Percentiles rank a stretch among this genome's conserved stretches.
phyloP scores from a whole-genome alignment of 2,113 vertebrate genomes.

The Tylochromis polylepis region DNA sequence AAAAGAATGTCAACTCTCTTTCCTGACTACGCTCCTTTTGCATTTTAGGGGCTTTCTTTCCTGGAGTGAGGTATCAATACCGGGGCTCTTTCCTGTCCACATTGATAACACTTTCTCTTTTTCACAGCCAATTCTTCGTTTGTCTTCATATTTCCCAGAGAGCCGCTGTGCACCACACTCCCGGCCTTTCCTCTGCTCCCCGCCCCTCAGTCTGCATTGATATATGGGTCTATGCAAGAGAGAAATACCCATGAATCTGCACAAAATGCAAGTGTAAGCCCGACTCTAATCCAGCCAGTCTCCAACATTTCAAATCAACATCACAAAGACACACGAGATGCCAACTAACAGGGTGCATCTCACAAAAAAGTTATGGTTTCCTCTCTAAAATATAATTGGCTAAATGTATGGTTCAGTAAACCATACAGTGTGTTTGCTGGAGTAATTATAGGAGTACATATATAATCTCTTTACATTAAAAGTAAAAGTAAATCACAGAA shows the following conservation, averaged over 20 bases:
- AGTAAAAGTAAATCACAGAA: neutral
- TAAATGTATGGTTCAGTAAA: neutral
- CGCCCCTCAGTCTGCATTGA: constrained; percentile 81
- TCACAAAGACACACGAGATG: neutral
- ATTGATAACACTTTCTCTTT: constrained; percentile 67
- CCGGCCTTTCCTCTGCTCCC: constrained; percentile 75
- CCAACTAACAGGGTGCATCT: neutral
- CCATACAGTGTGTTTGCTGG: neutral
- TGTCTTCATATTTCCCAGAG: constrained; percentile 79
- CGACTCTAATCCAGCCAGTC: constrained; percentile 2
- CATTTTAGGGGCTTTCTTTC: constrained; percentile 62
- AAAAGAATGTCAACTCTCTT: constrained; percentile 51
- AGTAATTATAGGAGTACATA: neutral
- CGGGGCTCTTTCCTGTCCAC: constrained; percentile 69
- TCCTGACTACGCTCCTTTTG: constrained; percentile 54
- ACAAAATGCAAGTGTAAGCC: constrained; percentile 33
- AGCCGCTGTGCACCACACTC: constrained; percentile 70
- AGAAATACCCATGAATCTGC: constrained; percentile 76
- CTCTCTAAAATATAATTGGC: neutral
- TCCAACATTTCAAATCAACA: neutral
- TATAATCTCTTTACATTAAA: neutral
- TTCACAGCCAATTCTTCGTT: constrained; percentile 74
- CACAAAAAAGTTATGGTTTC: neutral
- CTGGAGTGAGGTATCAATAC: constrained; percentile 72
- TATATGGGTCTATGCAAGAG: constrained; percentile 75